A percentile compares a stretch with the other conserved stretches of the same genome.
Conservation (phyloP, 1,140 invertebrate species). For the Druon quercuslanigerum region DNA sequence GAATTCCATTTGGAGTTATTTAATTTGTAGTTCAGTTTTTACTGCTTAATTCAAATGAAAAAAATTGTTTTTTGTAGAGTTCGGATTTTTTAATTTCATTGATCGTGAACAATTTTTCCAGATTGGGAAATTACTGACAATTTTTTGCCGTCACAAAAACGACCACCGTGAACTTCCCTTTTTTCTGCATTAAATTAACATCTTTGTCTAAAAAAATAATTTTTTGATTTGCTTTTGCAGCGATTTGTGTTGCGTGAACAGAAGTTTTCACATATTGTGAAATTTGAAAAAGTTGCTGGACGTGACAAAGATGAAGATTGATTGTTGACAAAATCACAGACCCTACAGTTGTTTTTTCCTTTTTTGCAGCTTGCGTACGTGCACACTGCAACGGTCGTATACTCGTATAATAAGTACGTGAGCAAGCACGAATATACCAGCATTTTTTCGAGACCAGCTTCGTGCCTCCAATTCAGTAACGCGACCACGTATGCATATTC, state of each 20-base stretch:
- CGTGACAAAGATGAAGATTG: slow-evolving; percentile 18
- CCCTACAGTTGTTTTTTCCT: slow-evolving; percentile 7
- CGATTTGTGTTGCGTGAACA: not conserved
- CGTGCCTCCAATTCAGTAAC: slow-evolving; percentile 16
- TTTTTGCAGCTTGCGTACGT: slow-evolving; percentile 29
- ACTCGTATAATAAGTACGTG: slow-evolving; percentile 19
- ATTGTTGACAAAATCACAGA: not conserved
- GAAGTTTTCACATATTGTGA: not conserved
- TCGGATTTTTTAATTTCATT: too few species aligned
- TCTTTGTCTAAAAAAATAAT: too few species aligned
- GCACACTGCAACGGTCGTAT: slow-evolving; percentile 16
- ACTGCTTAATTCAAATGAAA: too few species aligned
- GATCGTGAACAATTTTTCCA: too few species aligned
- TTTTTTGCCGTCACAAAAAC: too few species aligned
- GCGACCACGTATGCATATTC: slow-evolving; percentile 30
- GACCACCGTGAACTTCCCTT: too few species aligned
- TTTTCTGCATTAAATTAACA: too few species aligned
- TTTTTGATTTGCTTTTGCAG: not conserved
- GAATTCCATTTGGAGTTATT: too few species aligned
- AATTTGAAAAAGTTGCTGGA: slow-evolving; percentile 3
- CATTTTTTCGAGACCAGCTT: not conserved
- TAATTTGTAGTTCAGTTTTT: too few species aligned
- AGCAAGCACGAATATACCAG: slow-evolving; percentile 24
- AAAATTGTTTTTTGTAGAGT: too few species aligned
- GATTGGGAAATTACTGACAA: too few species aligned